Conservation (phyloP, 2,888 invertebrate genomes). For the Diaprepes abbreviatus region DNA sequence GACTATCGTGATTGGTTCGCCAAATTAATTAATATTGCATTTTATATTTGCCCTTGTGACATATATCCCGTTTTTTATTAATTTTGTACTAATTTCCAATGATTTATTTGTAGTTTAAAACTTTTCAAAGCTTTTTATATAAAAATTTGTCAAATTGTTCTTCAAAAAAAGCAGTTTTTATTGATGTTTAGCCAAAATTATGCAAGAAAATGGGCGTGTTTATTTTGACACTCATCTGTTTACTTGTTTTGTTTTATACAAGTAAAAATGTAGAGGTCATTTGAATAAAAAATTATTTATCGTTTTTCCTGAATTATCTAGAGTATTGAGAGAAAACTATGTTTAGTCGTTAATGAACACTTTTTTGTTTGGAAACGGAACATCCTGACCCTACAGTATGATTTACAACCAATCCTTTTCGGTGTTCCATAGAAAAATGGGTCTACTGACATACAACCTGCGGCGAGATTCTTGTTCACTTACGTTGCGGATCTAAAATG, state of each 20-base stretch:
- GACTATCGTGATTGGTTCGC: slow-evolving; percentile 59
- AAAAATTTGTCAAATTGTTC: not conserved
- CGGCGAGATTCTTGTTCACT: too few relatives aligned
- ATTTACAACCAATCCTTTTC: too few relatives aligned
- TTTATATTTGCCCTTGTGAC: slow-evolving; percentile 56
- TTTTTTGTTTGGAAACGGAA: too few relatives aligned
- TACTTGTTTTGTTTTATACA: slow-evolving; percentile 22
- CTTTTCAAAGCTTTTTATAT: not conserved
- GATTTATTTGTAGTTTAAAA: slow-evolving; percentile 9
- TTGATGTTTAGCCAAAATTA: slow-evolving; percentile 19
- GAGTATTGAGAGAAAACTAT: too few relatives aligned
- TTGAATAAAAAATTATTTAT: not conserved
- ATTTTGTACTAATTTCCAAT: slow-evolving; percentile 22
- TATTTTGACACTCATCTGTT: slow-evolving; percentile 53
- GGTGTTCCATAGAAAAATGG: too few relatives aligned
- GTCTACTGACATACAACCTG: too few relatives aligned
- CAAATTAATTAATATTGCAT: slow-evolving; percentile 54
- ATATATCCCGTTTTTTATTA: slow-evolving; percentile 45
- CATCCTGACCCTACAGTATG: too few relatives aligned
- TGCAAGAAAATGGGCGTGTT: slow-evolving; percentile 51
- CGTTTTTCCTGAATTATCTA: too few relatives aligned
- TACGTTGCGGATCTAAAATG: too few relatives aligned
- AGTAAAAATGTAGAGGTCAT: not conserved
- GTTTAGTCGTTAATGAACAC: too few relatives aligned
- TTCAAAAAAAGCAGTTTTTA: not conserved